phyloP scores from a whole-genome alignment of 2,888 invertebrate species.

The Heliconius aoede region DNA sequence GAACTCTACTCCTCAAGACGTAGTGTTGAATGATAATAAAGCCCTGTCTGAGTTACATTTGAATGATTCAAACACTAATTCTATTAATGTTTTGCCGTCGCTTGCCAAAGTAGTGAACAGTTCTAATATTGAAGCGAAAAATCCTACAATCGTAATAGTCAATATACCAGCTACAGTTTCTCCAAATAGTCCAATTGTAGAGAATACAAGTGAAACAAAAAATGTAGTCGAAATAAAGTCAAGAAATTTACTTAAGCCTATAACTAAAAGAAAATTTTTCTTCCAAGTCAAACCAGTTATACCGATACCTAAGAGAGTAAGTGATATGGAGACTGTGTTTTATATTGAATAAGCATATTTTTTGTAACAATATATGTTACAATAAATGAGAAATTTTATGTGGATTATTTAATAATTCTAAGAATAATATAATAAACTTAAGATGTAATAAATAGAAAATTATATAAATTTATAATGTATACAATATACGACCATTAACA shows the following conservation, averaged over 20 bases:
- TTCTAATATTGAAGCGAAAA: constrained; percentile 5
- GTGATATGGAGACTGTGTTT: constrained; percentile 36
- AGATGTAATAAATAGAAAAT: not conserved
- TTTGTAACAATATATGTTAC: not conserved
- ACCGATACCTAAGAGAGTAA: constrained; percentile 22
- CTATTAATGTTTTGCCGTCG: constrained; percentile 1
- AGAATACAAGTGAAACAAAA: not conserved
- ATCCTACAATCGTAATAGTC: not conserved
- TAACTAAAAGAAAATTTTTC: constrained; percentile 43
- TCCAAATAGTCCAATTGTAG: not conserved
- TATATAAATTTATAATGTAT: too few species aligned
- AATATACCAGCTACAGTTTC: not conserved
- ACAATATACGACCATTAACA: too few species aligned
- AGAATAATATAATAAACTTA: not conserved
- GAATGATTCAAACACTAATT: not conserved
- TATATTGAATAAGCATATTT: constrained; percentile 32
- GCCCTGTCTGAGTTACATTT: constrained; percentile 1
- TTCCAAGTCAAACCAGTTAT: constrained; percentile 41
- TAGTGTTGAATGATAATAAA: not conserved
- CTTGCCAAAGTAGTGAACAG: not conserved
- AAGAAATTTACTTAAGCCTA: constrained; percentile 33
- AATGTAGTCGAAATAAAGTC: not conserved
- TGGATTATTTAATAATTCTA: not conserved
- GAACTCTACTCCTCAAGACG: not conserved
- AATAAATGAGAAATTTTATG: not conserved